A percentile compares a stretch with the other conserved stretches of the same genome.
Conservation (phyloP, 2,797 vertebrate species). For the Squalus acanthias region DNA sequence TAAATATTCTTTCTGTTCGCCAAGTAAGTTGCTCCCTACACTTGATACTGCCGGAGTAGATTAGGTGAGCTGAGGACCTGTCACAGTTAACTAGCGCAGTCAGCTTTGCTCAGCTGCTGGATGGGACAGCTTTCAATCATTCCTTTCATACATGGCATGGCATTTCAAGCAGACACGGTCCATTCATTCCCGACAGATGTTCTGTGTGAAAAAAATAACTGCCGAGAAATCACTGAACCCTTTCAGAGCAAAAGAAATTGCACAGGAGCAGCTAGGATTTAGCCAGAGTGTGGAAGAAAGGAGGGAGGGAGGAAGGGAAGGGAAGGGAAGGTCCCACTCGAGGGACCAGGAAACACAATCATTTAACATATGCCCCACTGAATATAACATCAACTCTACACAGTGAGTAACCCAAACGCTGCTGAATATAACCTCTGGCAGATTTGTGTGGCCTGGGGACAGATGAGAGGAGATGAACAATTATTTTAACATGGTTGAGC, state of each 20-base stretch:
- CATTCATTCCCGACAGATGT: neutral
- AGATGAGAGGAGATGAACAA: neutral
- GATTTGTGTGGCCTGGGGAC: neutral
- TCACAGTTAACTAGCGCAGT: neutral
- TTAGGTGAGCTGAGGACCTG: neutral
- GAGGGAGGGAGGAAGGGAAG: neutral
- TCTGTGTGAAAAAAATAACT: neutral
- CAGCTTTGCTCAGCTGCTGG: neutral
- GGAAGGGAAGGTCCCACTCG: neutral
- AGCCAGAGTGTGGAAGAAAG: no score
- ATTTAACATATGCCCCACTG: neutral
- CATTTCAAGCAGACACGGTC: neutral
- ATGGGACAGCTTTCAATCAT: neutral
- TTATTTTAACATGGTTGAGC: neutral
- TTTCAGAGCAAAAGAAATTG: neutral
- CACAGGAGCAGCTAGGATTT: neutral
- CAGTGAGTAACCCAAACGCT: neutral
- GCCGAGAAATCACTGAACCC: neutral
- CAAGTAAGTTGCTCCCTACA: neutral
- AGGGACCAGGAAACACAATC: neutral
- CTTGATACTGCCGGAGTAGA: neutral
- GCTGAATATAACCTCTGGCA: neutral
- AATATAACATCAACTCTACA: neutral
- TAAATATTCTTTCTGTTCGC: neutral
- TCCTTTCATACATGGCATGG: neutral